Base-by-base conservation (phyloP, 2,888 invertebrate species). In the Drosophila macrospina region DNA sequence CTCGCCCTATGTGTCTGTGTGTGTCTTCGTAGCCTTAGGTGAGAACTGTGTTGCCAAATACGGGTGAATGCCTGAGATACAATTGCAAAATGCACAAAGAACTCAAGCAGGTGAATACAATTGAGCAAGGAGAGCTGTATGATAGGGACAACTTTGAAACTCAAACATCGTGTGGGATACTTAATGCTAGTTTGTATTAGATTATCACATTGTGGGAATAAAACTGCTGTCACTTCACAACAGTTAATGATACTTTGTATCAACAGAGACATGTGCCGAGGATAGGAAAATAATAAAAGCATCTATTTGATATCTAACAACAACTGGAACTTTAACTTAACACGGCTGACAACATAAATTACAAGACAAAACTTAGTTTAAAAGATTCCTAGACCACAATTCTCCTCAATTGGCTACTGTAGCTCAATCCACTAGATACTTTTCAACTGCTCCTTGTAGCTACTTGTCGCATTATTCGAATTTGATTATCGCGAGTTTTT, bases 401-500 rank as follows among this genome's bases (percentile, higher is more conserved):
- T 30, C 15, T 16, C 28, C 13, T 16, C 15, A 34, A 15, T 15
- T 10, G 5, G 15, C 24, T 5, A n/a, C 8, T 45, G 20, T 24
- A 39, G 13, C 30, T 47, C 32, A 47, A 47, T 47, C 16, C 32
- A 10, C 16, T 7, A 32, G 47, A 47, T 47, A 20, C 47, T 54
- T 54, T 45, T 15, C n/a, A 52, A 60, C 10, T 11, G 10, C 36
- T 26, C 13, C 44, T 41, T 63, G 47, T 20, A 51, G 45, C 45
- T 55, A 51, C 57, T 73, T 51, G 69, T 24, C 42, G 45, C 51
- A 61, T 72, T 67, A 69, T 70, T 69, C 42, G 68, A 76, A 84
- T 83, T 83, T 69, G 80, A 83, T 83, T 84, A 84, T 67, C 55
- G n/a, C 51, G 67, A 62, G 66, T 61, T 73, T 75, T 62, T 28